phyloP scores from a whole-genome alignment of 1,140 invertebrate species.

The Eulimnadia texana region DNA sequence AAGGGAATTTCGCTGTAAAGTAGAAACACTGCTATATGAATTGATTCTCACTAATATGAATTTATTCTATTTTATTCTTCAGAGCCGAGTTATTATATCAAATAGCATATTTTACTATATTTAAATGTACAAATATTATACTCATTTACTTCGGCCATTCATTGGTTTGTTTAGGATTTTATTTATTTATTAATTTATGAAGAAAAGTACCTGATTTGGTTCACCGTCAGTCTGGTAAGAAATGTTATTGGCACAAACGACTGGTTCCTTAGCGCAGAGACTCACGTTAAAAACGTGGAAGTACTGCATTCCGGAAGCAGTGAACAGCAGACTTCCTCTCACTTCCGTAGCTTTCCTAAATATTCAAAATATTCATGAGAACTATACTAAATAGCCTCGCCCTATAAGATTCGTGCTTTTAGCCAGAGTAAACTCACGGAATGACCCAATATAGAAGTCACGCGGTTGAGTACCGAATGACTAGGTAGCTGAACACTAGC shows the following conservation, averaged over 20 bases:
- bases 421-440: too few species aligned
- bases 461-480: too few species aligned
- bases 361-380: slow-evolving; percentile 2
- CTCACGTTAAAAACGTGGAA: slow-evolving; percentile 44
- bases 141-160: not conserved
- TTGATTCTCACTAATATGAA: too few species aligned
- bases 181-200: not conserved
- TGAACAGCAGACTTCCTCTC: slow-evolving; percentile 35
- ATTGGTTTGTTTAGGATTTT: not conserved
- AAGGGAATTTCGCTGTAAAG: too few species aligned
- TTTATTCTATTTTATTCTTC: too few species aligned
- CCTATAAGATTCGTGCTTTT: slow-evolving; percentile 3
- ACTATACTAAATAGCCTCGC: not conserved
- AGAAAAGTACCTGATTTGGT: slow-evolving; percentile 8
- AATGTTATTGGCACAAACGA: slow-evolving; percentile 34
- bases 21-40: too few species aligned
- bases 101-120: not conserved
- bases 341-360: slow-evolving; percentile 29
- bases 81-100: not conserved
- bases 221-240: slow-evolving; percentile 18
- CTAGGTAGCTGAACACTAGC: too few species aligned
- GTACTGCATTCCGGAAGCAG: slow-evolving; percentile 40
- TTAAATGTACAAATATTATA: not conserved
- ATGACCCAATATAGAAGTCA: too few species aligned
- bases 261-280: slow-evolving; percentile 33